Percentiles rank a stretch among this genome's conserved stretches.
These are phyloP conservation scores for Enhydra lutris DNA, from an alignment of 2,113 vertebrate species.

Conservation along the genomic window DNA sequence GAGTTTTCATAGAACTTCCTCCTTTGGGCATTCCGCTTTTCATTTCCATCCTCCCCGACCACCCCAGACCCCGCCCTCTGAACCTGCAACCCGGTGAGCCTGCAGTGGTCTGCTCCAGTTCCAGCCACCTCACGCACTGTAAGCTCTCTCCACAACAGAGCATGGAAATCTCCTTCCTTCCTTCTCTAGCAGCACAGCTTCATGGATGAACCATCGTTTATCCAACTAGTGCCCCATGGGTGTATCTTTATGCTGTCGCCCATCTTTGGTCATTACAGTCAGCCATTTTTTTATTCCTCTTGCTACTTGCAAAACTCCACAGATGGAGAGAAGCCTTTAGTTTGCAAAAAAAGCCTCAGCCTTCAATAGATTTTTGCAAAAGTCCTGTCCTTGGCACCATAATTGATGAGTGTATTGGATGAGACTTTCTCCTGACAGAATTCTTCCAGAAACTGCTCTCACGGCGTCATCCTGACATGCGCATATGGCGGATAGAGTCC, in stretches of 20 bases:
- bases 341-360: background rate
- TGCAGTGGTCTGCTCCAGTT: background rate
- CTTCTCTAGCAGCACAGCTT: background rate
- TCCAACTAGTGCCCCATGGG: too few relatives aligned
- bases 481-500: background rate
- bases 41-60: background rate
- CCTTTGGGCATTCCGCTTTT: background rate
- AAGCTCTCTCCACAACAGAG: background rate
- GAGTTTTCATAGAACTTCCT: background rate
- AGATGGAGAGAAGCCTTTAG: background rate
- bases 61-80: background rate
- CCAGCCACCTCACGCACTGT: background rate
- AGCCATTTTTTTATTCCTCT: background rate
- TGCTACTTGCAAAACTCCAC: background rate
- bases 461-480: background rate
- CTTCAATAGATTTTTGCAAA: background rate
- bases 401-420: accelerated
- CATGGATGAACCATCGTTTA: too few relatives aligned
- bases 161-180: background rate
- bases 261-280: background rate
- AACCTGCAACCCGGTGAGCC: background rate
- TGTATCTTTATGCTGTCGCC: too few relatives aligned
- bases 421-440: background rate
- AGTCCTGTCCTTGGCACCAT: background rate
- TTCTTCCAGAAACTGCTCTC: background rate